A percentile compares a stretch with the other conserved stretches of the same genome.
These are phyloP conservation scores for Pygmarrhopalites habei DNA, from an alignment of 1,140 invertebrate genomes.

Conservation along the genomic window DNA sequence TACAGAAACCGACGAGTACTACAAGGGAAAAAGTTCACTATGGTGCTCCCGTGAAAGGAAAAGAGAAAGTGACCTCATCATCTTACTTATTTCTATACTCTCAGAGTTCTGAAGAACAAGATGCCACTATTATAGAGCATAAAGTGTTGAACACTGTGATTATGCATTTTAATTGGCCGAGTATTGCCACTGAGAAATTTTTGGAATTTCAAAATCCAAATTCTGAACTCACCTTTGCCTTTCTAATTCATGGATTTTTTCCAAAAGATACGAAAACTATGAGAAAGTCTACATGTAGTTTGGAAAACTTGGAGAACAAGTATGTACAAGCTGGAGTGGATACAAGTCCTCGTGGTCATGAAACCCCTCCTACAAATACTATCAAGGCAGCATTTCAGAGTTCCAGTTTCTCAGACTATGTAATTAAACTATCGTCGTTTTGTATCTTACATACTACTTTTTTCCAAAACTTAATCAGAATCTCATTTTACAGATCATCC, in stretches of 20 bases:
- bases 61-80: neutral
- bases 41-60: neutral
- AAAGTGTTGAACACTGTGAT: neutral
- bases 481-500: slow-evolving; percentile 1
- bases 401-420: too few relatives aligned
- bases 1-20: neutral
- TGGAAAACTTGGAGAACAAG: neutral
- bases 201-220: neutral
- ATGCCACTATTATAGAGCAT: neutral
- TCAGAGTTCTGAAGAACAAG: neutral
- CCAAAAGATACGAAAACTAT: neutral
- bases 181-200: neutral
- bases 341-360: neutral
- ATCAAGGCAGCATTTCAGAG: too few relatives aligned
- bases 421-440: too few relatives aligned
- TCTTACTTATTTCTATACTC: slow-evolving; percentile 1
- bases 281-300: slow-evolving; percentile 1
- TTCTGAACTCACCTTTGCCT: neutral
- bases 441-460: too few relatives aligned
- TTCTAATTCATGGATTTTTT: neutral
- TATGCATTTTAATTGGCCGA: neutral
- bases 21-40: neutral
- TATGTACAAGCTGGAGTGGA: neutral
- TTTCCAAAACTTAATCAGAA: too few relatives aligned
- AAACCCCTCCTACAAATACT: neutral